Evolutionary conservation across 2,797 vertebrate species (phyloP).

Genomic region (Typhlichthys subterraneus): DNA sequence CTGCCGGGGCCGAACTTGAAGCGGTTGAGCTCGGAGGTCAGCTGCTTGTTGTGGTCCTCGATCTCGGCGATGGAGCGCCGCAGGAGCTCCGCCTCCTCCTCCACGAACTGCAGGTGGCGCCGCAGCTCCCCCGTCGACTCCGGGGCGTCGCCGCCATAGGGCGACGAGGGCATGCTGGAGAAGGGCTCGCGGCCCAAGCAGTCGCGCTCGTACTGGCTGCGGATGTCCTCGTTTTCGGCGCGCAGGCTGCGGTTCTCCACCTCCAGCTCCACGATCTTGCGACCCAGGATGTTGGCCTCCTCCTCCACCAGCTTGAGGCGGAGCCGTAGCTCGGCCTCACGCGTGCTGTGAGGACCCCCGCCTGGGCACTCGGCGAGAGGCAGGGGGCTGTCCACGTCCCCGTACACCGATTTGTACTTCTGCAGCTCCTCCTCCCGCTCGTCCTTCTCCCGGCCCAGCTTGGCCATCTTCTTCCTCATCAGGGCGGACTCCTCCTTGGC

Average conservation of each 20-base stretch:
- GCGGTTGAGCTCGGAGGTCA: constrained; percentile 91
- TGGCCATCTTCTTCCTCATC: constrained; percentile 99
- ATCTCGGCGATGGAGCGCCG: constrained; percentile 95
- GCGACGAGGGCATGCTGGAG: constrained; percentile 92
- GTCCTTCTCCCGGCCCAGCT: constrained; percentile 92
- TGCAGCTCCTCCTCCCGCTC: constrained; percentile 95
- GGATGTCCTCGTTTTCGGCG: constrained; percentile 94
- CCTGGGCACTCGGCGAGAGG: constrained; percentile 82
- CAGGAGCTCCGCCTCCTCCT: constrained; percentile 94
- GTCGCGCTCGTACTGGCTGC: constrained; percentile 90
- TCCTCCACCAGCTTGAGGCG: constrained; percentile 95
- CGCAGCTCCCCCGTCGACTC: constrained; percentile 91
- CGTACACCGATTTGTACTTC: constrained; percentile 94
- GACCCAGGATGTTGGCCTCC: constrained; percentile 95
- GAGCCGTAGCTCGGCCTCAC: constrained; percentile 86
- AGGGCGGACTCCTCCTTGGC: constrained; percentile 93
- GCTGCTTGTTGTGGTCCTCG: constrained; percentile 95
- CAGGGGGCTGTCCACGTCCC: constrained; percentile 93
- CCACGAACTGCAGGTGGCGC: constrained; percentile 96
- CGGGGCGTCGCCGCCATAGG: constrained; percentile 83
- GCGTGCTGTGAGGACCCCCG: constrained; percentile 90
- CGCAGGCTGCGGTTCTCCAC: constrained; percentile 97
- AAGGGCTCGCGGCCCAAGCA: constrained; percentile 88
- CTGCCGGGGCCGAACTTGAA: constrained; percentile 89
- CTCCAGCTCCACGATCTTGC: constrained; percentile 97